These are phyloP conservation scores for Sebastes variabilis DNA, from an alignment of 2,797 vertebrate species.

Conservation along the genomic window DNA sequence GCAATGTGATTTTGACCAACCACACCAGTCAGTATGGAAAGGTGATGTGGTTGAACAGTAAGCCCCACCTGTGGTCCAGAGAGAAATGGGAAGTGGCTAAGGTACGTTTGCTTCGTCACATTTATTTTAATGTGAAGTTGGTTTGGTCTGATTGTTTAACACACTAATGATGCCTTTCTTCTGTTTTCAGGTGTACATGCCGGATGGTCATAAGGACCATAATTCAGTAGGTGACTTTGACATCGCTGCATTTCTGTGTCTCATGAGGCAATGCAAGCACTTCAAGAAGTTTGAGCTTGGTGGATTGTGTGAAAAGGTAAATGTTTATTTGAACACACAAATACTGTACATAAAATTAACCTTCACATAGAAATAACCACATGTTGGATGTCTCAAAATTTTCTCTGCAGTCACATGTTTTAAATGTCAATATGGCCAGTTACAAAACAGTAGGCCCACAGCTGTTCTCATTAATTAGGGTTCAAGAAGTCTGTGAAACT, in stretches of 20 bases:
- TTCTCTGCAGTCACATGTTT: too few relatives aligned
- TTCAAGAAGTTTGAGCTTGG: background rate
- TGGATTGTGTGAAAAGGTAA: background rate
- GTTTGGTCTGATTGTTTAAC: background rate
- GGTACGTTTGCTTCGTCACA: too few relatives aligned
- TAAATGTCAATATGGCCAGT: too few relatives aligned
- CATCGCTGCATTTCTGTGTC: background rate
- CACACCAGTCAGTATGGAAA: accelerated
- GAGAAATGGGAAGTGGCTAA: too few relatives aligned
- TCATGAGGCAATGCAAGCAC: background rate
- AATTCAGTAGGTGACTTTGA: background rate
- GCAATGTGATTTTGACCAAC: accelerated
- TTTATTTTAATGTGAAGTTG: too few relatives aligned
- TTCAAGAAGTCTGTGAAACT: too few relatives aligned
- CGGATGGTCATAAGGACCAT: background rate
- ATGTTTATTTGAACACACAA: background rate
- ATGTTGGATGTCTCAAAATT: too few relatives aligned
- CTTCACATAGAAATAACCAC: background rate
- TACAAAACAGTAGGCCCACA: too few relatives aligned
- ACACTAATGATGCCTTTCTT: background rate
- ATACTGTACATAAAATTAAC: background rate
- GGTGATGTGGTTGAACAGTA: slow-evolving; percentile 52
- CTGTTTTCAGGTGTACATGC: background rate
- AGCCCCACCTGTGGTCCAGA: slow-evolving; percentile 45
- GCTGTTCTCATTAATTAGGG: too few relatives aligned